Evolutionary conservation across 2,113 vertebrate genomes (phyloP), one percentile per base, ranked within the genome.

Genomic region (Oreamnos americanus): DNA sequence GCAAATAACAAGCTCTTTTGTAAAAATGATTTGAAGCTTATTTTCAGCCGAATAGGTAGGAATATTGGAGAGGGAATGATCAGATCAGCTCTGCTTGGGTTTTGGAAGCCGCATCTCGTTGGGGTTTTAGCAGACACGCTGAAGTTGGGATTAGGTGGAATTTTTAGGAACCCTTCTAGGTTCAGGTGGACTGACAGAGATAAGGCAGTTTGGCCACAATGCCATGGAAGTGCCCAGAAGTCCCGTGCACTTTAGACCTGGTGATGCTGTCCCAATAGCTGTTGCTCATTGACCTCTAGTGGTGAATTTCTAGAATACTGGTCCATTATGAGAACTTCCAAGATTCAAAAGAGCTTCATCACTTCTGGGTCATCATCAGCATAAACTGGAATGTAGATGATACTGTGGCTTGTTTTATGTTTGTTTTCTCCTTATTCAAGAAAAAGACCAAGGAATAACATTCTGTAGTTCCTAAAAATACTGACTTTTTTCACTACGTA

Each of bases 401-500:
- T 53, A 84, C 53, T 92, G 30, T 93, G 49, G 87, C 91, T 96
- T 96, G 9, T 0, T 96, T 91, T 96, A 45, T 96, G 90, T 97
- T 62, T 96, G 53, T 57, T 58, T 97, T 89, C 96, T 89, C 88
- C 87, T 88, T 82, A 78, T 53, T 51, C 83, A 84, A 45, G 21
- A 33, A 74, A 93, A 97, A 98, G 92, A 95, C 93, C 94, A 98
- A 98, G 97, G 97, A 98, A 98, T 94, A 97, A 57, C 2, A 1
- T 85, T 93, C 36, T 45, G 82, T 98, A 97, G 93, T 96, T 99
- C 98, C 97, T 98, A 97, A 98, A 98, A 98, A 96, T 98, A 98
- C 98, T 98, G 98, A 98, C 96, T 2, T 98, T 96, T 97, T 9
- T 97, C 97, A 98, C 98, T 98, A 96, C 97, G 51, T 97, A 99